Evolutionary conservation across 2,113 vertebrate genomes (phyloP).

Genomic region (Neolamprologus variostigma): DNA sequence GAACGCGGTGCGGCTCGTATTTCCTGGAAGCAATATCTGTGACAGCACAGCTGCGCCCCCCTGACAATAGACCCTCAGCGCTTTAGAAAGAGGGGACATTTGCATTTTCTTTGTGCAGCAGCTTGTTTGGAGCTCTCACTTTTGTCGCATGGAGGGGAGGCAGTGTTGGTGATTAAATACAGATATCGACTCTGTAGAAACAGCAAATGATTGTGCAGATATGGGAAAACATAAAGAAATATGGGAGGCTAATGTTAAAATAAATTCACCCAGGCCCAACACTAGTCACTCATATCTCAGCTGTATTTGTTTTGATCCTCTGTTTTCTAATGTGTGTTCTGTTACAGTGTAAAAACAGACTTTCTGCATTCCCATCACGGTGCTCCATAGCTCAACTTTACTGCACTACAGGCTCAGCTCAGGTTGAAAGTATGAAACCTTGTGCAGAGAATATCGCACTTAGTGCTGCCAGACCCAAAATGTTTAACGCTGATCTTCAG

Average conservation of each 20-base stretch:
- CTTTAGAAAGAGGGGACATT: constrained; percentile 27
- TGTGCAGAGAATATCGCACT: background rate
- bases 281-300: background rate
- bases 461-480: background rate
- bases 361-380: background rate
- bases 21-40: constrained; percentile 33
- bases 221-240: background rate
- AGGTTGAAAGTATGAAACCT: background rate
- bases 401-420: background rate
- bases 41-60: constrained; percentile 31
- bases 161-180: background rate
- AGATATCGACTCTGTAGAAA: background rate
- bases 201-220: background rate
- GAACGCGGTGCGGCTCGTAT: background rate
- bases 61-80: constrained; percentile 29
- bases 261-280: background rate
- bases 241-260: background rate
- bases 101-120: constrained; percentile 43
- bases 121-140: constrained; percentile 10
- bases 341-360: background rate
- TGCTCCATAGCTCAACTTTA: background rate
- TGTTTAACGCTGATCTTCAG: background rate
- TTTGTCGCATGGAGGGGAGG: background rate
- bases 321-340: background rate
- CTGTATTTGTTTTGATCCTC: background rate